A percentile compares a stretch with the other conserved stretches of the same genome.
These are phyloP conservation scores for Pomacea maculata DNA, from an alignment of 1,140 invertebrate genomes.

Conservation along the genomic window DNA sequence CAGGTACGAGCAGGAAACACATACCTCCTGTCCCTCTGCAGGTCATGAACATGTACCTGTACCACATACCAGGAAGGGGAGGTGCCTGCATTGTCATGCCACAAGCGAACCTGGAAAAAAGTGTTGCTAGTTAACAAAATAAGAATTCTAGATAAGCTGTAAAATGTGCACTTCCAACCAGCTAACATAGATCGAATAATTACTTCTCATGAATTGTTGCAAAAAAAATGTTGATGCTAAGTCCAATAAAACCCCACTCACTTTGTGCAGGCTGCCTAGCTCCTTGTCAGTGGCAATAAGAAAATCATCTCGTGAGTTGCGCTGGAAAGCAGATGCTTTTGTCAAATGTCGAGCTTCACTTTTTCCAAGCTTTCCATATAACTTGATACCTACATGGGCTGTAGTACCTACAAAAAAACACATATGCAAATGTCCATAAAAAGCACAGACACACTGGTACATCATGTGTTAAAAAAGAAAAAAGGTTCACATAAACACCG, in stretches of 20 bases:
- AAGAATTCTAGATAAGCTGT: neutral
- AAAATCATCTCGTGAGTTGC: constrained; percentile 54
- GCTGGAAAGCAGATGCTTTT: constrained; percentile 52
- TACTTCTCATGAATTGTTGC: no score
- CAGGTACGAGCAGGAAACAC: constrained; percentile 54
- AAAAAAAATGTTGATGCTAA: no score
- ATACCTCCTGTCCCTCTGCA: constrained; percentile 51
- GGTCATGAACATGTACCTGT: constrained; percentile 49
- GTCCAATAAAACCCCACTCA: neutral
- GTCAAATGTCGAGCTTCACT: constrained; percentile 46
- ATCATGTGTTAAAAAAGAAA: neutral
- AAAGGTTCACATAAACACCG: neutral
- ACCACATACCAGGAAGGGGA: constrained; percentile 58
- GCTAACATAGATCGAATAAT: no score
- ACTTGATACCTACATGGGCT: constrained; percentile 55
- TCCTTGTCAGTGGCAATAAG: constrained; percentile 52
- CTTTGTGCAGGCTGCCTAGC: constrained; percentile 49
- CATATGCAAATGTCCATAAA: no score
- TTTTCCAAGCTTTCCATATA: constrained; percentile 53
- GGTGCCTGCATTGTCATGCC: constrained; percentile 60
- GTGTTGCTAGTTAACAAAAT: neutral
- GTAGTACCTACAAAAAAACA: constrained; percentile 46
- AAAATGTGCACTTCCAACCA: no score
- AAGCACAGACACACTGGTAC: no score
- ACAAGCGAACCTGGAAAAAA: constrained; percentile 39